Evolutionary conservation across 2,888 invertebrate genomes (phyloP).

Genomic region (Malacosoma neustria): DNA sequence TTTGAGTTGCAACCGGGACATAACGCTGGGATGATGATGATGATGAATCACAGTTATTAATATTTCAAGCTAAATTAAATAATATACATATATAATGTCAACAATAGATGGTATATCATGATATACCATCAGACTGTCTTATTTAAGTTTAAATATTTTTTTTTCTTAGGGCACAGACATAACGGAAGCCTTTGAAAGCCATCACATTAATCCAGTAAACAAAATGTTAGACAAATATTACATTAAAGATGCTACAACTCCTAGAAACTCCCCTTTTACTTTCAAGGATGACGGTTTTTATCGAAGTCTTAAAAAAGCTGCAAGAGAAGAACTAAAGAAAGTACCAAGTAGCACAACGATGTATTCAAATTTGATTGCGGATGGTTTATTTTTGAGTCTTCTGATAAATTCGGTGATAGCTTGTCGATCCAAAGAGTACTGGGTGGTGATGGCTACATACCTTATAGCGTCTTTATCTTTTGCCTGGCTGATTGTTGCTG

Average conservation of each 20-base stretch:
- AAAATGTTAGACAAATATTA: conserved; percentile 38
- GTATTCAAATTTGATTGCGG: conserved; percentile 42
- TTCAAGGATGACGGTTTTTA: conserved; percentile 85
- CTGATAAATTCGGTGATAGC: conserved; percentile 32
- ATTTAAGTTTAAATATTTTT: no score
- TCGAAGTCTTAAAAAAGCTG: conserved; percentile 77
- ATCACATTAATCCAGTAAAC: conserved; percentile 65
- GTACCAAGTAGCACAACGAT: conserved; percentile 48
- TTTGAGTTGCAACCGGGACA: no score
- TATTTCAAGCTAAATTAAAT: no score
- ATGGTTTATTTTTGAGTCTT: conserved; percentile 42
- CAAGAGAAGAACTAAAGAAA: conserved; percentile 69
- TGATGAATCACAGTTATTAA: no score
- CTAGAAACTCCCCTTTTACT: conserved; percentile 82
- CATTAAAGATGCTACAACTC: conserved; percentile 75
- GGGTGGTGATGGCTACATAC: conserved; percentile 35
- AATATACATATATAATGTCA: no score
- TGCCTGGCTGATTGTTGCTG: conserved; percentile 73
- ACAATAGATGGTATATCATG: no score
- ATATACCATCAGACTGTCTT: no score
- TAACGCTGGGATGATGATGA: no score
- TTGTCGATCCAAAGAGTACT: conserved; percentile 27
- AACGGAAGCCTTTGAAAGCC: conserved; percentile 76
- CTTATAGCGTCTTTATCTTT: conserved; percentile 72
- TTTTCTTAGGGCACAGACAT: conserved; percentile 77